phyloP scores from a whole-genome alignment of 1,140 invertebrate species.

The Halotydeus destructor region DNA sequence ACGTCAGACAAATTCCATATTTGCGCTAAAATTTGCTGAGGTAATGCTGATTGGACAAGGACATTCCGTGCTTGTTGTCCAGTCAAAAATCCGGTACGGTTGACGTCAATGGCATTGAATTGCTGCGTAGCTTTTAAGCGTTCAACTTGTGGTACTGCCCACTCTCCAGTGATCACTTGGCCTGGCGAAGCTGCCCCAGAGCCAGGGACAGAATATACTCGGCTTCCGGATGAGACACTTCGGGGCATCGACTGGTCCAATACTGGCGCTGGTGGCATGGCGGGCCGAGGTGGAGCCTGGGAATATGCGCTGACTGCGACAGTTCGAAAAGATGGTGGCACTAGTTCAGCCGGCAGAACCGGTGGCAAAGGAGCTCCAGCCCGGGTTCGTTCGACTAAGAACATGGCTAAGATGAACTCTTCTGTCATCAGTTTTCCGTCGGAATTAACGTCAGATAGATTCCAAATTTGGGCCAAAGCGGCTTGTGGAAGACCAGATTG shows the following conservation, averaged over 20 bases:
- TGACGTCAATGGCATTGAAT: constrained; percentile 24
- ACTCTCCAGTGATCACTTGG: constrained; percentile 1
- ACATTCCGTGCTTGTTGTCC: constrained; percentile 86
- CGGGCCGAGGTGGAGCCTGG: too few species aligned
- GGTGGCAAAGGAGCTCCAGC: constrained; percentile 50
- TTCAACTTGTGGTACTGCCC: constrained; percentile 26
- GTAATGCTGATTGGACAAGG: constrained; percentile 74
- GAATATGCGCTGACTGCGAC: too few species aligned
- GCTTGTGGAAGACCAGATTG: constrained; percentile 70
- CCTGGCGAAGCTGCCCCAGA: too few species aligned
- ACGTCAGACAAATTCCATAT: constrained; percentile 45
- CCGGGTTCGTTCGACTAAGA: constrained; percentile 47
- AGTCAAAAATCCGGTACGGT: not conserved
- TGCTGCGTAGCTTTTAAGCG: constrained; percentile 31
- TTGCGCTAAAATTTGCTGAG: constrained; percentile 61
- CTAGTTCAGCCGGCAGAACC: constrained; percentile 53
- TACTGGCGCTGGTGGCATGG: too few species aligned
- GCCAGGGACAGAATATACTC: too few species aligned
- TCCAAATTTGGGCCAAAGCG: constrained; percentile 83
- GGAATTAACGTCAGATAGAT: constrained; percentile 1
- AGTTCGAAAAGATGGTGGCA: constrained; percentile 57
- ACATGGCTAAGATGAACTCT: constrained; percentile 87
- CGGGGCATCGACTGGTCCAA: too few species aligned
- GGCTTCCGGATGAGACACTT: too few species aligned
- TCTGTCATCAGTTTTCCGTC: constrained; percentile 77